Evolutionary conservation across 37 sponge, comb jelly and placozoan species (phyloP).

Genomic region (Aplysina aerophoba): DNA sequence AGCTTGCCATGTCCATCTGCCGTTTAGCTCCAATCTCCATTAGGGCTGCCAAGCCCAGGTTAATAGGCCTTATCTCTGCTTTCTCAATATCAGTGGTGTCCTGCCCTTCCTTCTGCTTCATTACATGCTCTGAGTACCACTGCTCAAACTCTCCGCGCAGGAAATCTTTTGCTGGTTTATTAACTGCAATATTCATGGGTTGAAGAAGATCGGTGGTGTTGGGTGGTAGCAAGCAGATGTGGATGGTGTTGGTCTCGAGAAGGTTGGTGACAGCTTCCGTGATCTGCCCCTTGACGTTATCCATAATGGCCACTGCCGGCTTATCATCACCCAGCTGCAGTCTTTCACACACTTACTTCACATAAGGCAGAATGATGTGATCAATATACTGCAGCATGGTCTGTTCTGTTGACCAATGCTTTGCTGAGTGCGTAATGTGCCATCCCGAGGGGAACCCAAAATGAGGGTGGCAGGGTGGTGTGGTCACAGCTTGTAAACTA

Average conservation of each 20-base stretch:
- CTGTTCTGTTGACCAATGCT: constrained; percentile 34
- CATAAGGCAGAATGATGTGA: constrained; percentile 25
- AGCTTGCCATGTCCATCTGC: constrained; percentile 15
- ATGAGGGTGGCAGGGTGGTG: constrained; percentile 33
- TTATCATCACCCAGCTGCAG: background rate
- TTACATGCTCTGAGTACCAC: constrained; percentile 32
- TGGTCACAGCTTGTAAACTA: constrained; percentile 36
- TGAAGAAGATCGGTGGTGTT: constrained; percentile 42
- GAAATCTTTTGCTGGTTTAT: constrained; percentile 38
- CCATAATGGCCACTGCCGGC: constrained; percentile 19
- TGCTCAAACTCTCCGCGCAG: background rate
- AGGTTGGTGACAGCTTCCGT: constrained; percentile 10
- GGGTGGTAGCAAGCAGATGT: constrained; percentile 19
- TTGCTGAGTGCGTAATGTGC: constrained; percentile 45
- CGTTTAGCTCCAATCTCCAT: constrained; percentile 23
- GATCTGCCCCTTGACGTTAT: constrained; percentile 31
- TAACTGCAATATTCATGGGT: constrained; percentile 42
- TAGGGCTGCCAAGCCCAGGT: constrained; percentile 13
- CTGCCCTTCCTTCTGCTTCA: constrained; percentile 15
- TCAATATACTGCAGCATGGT: constrained; percentile 48
- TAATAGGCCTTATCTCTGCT: background rate
- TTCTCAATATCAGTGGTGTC: background rate
- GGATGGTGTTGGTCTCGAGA: constrained; percentile 29
- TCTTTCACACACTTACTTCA: constrained; percentile 3
- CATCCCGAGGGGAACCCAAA: constrained; percentile 29